These are phyloP conservation scores for Microplitis demolitor DNA, from an alignment of 1,140 invertebrate genomes.

Conservation along the genomic window DNA sequence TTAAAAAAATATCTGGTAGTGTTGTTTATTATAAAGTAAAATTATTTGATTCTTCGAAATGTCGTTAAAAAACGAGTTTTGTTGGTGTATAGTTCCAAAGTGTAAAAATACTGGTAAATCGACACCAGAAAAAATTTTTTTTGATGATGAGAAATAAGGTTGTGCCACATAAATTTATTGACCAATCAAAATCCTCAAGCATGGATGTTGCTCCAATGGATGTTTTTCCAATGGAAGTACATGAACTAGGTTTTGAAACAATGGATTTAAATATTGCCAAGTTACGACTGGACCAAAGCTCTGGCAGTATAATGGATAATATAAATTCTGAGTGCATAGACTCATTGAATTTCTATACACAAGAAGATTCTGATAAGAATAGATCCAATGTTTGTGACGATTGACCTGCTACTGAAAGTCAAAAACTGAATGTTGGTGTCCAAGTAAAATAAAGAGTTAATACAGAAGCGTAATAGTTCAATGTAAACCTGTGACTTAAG, in stretches of 20 bases:
- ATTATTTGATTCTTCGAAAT: not conserved
- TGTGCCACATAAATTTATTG: not conserved
- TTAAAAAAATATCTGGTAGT: no score
- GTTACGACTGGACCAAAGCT: not conserved
- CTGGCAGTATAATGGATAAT: not conserved
- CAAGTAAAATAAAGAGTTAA: not conserved
- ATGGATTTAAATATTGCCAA: not conserved
- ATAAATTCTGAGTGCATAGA: not conserved
- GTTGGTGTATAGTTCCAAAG: not conserved
- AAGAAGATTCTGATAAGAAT: not conserved
- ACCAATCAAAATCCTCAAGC: not conserved
- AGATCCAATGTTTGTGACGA: not conserved
- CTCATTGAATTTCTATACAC: not conserved
- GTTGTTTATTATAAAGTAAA: not conserved
- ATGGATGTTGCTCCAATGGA: not conserved
- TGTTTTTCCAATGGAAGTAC: not conserved
- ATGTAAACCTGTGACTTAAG: not conserved
- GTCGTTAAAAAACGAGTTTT: not conserved
- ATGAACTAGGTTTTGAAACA: constrained; percentile 20
- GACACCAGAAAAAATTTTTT: not conserved
- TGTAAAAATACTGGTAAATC: not conserved
- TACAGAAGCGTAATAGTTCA: not conserved
- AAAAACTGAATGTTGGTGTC: not conserved
- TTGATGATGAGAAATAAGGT: not conserved
- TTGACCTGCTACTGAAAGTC: not conserved